These are phyloP conservation scores for Baryphthengus martii DNA, from an alignment of 2,113 vertebrate genomes.

Conservation along the genomic window DNA sequence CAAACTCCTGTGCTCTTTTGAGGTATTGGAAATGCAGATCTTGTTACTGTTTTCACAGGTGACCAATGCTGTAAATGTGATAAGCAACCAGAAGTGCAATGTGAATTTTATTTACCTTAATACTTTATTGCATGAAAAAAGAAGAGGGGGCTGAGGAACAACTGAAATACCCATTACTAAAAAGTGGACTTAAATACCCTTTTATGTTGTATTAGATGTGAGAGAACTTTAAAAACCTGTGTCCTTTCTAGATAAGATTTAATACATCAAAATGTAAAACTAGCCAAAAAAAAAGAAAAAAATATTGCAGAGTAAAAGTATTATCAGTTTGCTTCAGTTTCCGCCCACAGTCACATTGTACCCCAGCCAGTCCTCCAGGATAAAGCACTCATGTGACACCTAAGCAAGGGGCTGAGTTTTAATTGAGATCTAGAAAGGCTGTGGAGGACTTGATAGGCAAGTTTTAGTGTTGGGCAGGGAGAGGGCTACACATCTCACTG, in stretches of 20 bases:
- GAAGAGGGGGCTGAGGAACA: not conserved
- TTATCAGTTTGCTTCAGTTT: not conserved
- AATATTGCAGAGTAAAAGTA: not conserved
- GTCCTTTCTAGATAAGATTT: not conserved
- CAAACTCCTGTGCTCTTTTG: not conserved
- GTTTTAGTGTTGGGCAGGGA: not conserved
- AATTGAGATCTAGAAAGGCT: rapidly evolving
- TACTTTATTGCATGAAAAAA: not conserved
- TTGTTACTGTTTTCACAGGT: not conserved
- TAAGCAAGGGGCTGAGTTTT: not conserved
- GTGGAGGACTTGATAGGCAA: not conserved
- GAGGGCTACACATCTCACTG: not conserved
- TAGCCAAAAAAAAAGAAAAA: not conserved
- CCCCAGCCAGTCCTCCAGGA: not conserved
- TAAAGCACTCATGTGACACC: not conserved
- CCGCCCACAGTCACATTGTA: not conserved
- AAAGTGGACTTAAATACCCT: not conserved
- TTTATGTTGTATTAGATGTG: not conserved
- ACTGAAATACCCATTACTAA: not conserved
- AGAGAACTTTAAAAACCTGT: not conserved
- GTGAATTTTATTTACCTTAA: not conserved
- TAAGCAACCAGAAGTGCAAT: not conserved
- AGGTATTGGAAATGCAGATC: not conserved
- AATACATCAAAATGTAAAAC: not conserved
- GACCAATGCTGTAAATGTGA: not conserved